Base-by-base conservation (phyloP, 2,113 vertebrate genomes). In the Laterallus jamaicensis region DNA sequence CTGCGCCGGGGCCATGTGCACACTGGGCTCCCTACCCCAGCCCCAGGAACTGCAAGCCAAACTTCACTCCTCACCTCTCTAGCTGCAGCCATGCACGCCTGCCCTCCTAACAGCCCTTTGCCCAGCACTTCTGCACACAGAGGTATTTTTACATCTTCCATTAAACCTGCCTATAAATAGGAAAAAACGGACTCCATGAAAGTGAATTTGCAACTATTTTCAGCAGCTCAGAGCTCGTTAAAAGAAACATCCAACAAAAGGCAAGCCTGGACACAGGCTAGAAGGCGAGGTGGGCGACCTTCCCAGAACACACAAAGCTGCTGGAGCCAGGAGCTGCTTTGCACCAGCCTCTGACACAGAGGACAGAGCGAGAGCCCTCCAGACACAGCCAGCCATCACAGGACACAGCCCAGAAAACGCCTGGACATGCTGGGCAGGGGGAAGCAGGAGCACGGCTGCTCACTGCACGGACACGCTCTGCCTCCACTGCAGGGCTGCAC, bases 351-450 rank as follows among this genome's bases (percentile, higher is more conserved):
- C n/a, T 2, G 39, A 31, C 40, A n/a, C 10, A 0, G 8, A 10
- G 11, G 37, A 31, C 0, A 4, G 37, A 25, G 28, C 2, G 1
- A 21, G 11, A 17, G 24, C 39, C 29, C 31, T 12, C 5, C 0
- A 22, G 15, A 24, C 1, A 3, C 14, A 5, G 5, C 7, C 32
- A 13, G 64, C 18, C n/a, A 13, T 22, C 56, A 10, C 4, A 1
- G 56, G 63, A 40, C 47, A 12, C 64, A 26, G 31, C 40, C 37
- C 5, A 3, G 47, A 24, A 39, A 13, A 60, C 6, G 25, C 50
- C 24, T 13, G 13, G 50, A 32, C 37, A 49, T 14, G 20, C 44
- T 29, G 1, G 35, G 25, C 44, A 28, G 11, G n/a, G 47, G 50
- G 42, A 11, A 52, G 54, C 44, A 15, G 0, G 1, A 32, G 49